Percentiles rank a stretch among this genome's conserved stretches.
Conservation (phyloP, 2,888 invertebrate genomes). For the Yponomeuta malinellus region DNA sequence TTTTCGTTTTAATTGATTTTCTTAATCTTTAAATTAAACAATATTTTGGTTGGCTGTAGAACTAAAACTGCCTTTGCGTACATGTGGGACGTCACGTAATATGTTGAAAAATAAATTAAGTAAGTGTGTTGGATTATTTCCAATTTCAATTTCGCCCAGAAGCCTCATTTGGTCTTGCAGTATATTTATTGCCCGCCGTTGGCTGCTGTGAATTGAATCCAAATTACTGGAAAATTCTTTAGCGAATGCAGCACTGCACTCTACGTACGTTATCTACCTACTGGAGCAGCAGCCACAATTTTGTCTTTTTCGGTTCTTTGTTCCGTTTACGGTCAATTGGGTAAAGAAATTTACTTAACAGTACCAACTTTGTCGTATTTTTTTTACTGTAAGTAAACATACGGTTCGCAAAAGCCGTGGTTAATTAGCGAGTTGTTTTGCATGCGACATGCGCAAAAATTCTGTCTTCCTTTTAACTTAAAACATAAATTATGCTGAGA, state of each 20-base stretch:
- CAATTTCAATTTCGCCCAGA: slow-evolving; percentile 33
- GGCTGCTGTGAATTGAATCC: slow-evolving; percentile 60
- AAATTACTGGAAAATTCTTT: slow-evolving; percentile 55
- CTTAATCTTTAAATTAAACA: too few species aligned
- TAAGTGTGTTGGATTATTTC: slow-evolving; percentile 60
- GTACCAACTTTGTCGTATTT: not conserved
- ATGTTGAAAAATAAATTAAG: slow-evolving; percentile 28
- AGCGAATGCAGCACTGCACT: slow-evolving; percentile 25
- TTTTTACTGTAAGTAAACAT: not conserved
- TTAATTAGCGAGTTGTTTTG: not conserved
- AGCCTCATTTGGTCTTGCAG: slow-evolving; percentile 60
- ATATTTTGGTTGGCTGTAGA: not conserved
- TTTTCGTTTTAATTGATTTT: too few species aligned
- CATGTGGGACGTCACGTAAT: not conserved
- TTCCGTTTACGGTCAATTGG: not conserved
- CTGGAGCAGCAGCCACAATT: not conserved
- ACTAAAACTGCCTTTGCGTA: not conserved
- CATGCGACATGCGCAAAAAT: not conserved
- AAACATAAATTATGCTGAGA: too few species aligned
- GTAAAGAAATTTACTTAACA: not conserved
- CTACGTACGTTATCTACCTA: not conserved
- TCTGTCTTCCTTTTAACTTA: too few species aligned
- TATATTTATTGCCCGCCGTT: slow-evolving; percentile 59
- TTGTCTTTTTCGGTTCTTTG: not conserved
- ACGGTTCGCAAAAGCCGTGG: not conserved